Evolutionary conservation across 2,113 vertebrate genomes (phyloP).

Genomic region (Mus spicilegus): DNA sequence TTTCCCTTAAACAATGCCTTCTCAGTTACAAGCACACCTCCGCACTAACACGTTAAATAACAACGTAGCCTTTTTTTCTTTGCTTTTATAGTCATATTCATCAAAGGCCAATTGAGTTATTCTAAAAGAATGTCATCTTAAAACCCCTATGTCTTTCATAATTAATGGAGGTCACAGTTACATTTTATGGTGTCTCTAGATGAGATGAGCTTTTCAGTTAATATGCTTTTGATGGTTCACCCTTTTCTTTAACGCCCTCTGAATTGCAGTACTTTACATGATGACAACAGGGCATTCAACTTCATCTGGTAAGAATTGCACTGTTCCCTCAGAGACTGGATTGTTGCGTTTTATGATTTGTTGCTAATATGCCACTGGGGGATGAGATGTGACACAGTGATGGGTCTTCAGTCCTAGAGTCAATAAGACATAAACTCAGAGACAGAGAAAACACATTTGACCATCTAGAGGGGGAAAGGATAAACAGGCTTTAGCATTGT

Average conservation of each 20-base stretch:
- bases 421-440: not conserved
- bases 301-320: conserved; percentile 7
- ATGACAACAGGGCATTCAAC: conserved; percentile 11
- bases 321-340: not conserved
- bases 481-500: not conserved
- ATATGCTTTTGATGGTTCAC: conserved; percentile 56
- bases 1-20: conserved; percentile 34
- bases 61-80: conserved; percentile 55
- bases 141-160: conserved; percentile 76
- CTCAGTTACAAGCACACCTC: not conserved
- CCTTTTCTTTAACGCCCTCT: conserved; percentile 60
- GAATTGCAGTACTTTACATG: conserved; percentile 45
- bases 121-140: conserved; percentile 72
- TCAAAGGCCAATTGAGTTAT: conserved; percentile 63
- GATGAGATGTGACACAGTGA: not conserved
- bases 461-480: not conserved
- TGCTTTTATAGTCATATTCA: conserved; percentile 67
- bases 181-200: conserved; percentile 67
- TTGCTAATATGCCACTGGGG: not conserved
- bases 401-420: conserved; percentile 44
- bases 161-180: conserved; percentile 77
- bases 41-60: not conserved
- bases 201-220: conserved; percentile 67
- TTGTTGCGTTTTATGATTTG: conserved; percentile 65
- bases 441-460: not conserved